Evolutionary conservation across 2,113 vertebrate species (phyloP), one percentile per base, ranked within the genome.

Genomic region (Nicator chloris): DNA sequence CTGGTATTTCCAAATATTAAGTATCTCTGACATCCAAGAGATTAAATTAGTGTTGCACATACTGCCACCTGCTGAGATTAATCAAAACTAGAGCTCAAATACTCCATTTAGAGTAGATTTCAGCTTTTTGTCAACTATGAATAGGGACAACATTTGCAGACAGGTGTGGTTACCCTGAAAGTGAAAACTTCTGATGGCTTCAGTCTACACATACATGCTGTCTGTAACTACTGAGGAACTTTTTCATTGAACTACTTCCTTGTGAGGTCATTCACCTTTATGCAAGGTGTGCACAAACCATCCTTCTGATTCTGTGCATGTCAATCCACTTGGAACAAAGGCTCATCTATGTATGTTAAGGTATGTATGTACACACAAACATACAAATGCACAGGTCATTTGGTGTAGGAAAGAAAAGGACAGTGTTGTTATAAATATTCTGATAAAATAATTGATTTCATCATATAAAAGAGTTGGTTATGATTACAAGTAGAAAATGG

Each of bases 31-130:
- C 26, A 73, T 24, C 53, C 35, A 27, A 39, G 20, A 82, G 37
- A 59, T 86, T 71, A 57, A 50, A 39, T 71, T 40, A n/a, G 54
- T 24, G 20, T 44, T 11, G 10, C n/a, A 39, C 33, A 65, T 72
- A 56, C 79, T 88, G 89, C 70, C 92, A 93, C 35, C 91, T 87
- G 57, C 92, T 88, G 94, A 68, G 27, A 69, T 77, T 42, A 88
- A 65, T 37, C 20, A 40, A 88, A 86, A 88, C 54, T 56, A 30
- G 47, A 66, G 27, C 31, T 31, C 33, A 64, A 88, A 70, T 21
- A n/a, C 8, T 45, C 40, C 2, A 17, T 22, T 65, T 19, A 37
- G 21, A 39, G 35, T 22, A 39, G 33, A 56, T 82, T 70, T 82
- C 60, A 35, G 35, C 35, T 68, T 69, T 60, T 56, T 51, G 65